phyloP scores from a whole-genome alignment of 2,888 invertebrate species.

The Lasioglossum zephyrum region DNA sequence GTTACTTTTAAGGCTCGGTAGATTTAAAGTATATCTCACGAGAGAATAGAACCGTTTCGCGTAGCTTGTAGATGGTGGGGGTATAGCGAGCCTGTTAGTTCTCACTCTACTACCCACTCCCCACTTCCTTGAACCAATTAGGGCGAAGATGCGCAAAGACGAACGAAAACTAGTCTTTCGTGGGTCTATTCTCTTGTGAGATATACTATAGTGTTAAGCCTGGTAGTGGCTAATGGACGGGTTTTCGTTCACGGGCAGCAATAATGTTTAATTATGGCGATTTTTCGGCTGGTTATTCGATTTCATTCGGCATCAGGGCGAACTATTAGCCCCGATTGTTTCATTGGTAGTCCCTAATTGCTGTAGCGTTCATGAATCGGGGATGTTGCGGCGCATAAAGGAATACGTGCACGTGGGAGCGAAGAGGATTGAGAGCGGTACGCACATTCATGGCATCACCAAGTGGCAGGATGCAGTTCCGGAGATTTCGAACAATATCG shows the following conservation, averaged over 20 bases:
- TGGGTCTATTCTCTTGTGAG: no score
- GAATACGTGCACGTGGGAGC: background rate
- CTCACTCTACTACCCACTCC: no score
- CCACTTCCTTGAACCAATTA: no score
- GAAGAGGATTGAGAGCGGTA: background rate
- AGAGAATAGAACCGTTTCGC: no score
- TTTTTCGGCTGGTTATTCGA: background rate
- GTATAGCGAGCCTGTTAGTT: no score
- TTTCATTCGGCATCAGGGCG: background rate
- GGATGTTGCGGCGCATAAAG: constrained; percentile 20
- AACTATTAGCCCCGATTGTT: background rate
- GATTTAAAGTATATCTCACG: no score
- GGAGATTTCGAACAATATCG: constrained; percentile 66
- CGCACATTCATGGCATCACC: constrained; percentile 26
- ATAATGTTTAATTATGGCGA: background rate
- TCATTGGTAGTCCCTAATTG: background rate
- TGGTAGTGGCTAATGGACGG: background rate
- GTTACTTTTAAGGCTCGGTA: no score
- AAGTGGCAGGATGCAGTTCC: constrained; percentile 48
- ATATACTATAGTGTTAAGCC: background rate
- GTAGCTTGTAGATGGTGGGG: no score
- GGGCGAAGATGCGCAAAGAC: no score
- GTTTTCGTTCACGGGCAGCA: background rate
- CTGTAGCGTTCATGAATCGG: background rate
- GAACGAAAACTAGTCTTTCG: no score